Evolutionary conservation across 2,113 vertebrate genomes (phyloP).

Genomic region (Junco hyemalis): DNA sequence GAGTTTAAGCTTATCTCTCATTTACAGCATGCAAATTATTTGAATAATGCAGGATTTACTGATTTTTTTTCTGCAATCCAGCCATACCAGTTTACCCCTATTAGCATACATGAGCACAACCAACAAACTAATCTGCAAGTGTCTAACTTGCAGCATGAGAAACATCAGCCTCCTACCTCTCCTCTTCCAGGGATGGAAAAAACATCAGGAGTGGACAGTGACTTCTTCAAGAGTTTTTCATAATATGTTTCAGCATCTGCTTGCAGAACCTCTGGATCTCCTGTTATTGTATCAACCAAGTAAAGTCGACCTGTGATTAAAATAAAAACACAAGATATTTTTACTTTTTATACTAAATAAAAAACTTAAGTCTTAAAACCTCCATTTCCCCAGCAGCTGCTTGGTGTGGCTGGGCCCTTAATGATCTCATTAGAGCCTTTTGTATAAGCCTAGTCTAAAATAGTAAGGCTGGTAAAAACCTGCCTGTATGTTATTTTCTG

Average conservation of each 20-base stretch:
- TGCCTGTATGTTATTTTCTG: not conserved
- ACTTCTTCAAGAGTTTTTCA: conserved; percentile 5
- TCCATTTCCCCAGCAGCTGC: not conserved
- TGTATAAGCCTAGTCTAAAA: not conserved
- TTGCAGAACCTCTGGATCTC: conserved; percentile 33
- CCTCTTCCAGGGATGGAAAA: conserved; percentile 55
- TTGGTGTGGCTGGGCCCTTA: not conserved
- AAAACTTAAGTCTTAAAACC: not conserved
- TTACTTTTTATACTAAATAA: not conserved
- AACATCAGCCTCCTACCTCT: conserved; percentile 50
- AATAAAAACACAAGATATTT: not conserved
- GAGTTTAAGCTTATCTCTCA: not conserved
- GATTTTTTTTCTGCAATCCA: not conserved
- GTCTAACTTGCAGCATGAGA: not conserved
- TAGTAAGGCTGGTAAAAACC: not conserved
- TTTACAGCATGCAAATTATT: not conserved
- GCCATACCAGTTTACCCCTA: not conserved
- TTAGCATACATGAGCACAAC: not conserved
- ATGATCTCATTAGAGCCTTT: not conserved
- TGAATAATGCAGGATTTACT: not conserved
- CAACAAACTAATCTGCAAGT: not conserved
- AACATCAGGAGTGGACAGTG: not conserved
- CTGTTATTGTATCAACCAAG: conserved; percentile 65
- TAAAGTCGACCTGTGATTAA: conserved; percentile 9
- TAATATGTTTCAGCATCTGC: conserved; percentile 50